phyloP scores from a whole-genome alignment of 1,140 invertebrate species.

The Rhopalosiphum maidis region DNA sequence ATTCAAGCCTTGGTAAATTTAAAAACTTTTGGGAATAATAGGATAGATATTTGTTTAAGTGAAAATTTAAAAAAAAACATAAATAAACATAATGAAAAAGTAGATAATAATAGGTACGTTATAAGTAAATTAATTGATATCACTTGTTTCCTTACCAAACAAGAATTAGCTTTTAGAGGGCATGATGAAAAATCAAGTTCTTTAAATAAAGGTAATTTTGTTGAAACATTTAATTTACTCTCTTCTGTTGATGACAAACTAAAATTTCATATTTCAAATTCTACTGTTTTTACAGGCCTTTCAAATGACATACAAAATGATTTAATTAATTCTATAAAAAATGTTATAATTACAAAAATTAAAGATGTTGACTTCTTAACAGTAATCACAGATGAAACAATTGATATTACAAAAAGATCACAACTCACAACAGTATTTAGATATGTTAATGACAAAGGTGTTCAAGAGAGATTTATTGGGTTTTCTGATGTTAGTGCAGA shows the following conservation, averaged over 20 bases:
- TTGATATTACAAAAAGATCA: background rate
- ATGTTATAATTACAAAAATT: background rate
- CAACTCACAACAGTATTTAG: background rate
- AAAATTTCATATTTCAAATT: background rate
- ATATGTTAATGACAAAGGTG: background rate
- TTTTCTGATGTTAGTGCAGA: background rate
- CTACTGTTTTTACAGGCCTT: background rate
- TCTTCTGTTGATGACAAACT: background rate
- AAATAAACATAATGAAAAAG: background rate
- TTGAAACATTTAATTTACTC: background rate
- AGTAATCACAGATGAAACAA: background rate
- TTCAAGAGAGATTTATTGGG: background rate
- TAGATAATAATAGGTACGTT: background rate
- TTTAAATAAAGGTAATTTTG: background rate
- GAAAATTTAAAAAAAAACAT: background rate
- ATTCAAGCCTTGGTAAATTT: background rate
- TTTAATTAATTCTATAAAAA: background rate
- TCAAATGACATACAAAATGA: background rate
- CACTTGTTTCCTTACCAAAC: background rate
- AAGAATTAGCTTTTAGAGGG: background rate
- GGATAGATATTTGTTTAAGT: background rate
- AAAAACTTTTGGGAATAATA: background rate
- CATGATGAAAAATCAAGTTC: background rate
- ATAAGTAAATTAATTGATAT: background rate
- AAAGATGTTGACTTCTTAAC: background rate